Conservation (phyloP, 1,140 invertebrate species). For the Zaprionus davidi region DNA sequence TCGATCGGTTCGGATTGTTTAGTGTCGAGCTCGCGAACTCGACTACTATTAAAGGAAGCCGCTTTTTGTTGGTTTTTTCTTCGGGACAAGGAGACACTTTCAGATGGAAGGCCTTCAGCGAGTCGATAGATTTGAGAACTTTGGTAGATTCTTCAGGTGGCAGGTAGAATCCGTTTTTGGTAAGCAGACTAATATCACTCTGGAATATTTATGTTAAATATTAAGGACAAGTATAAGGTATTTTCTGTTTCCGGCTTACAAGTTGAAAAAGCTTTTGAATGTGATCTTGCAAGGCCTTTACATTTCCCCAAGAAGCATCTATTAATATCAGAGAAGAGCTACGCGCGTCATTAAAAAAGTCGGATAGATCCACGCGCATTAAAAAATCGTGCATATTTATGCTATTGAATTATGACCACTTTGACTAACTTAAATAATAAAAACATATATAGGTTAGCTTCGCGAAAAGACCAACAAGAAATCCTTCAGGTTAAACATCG, state of each 20-base stretch:
- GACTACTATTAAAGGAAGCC: too few relatives aligned
- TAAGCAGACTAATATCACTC: constrained; percentile 56
- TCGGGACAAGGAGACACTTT: not conserved
- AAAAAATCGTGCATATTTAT: constrained; percentile 51
- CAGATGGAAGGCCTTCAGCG: constrained; percentile 53
- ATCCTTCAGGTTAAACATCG: not conserved
- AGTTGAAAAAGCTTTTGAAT: constrained; percentile 61
- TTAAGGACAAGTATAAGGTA: not conserved
- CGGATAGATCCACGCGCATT: constrained; percentile 63
- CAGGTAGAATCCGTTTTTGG: constrained; percentile 60
- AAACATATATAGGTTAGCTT: not conserved
- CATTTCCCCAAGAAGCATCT: constrained; percentile 45
- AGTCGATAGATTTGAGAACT: constrained; percentile 37
- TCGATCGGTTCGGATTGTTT: constrained; percentile 50
- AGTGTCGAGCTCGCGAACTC: constrained; percentile 45
- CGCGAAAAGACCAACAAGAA: constrained; percentile 12
- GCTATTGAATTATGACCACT: not conserved
- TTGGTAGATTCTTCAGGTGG: constrained; percentile 62
- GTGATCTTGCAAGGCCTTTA: constrained; percentile 65
- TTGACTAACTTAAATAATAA: not conserved
- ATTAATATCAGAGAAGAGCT: constrained; percentile 50
- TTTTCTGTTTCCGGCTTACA: constrained; percentile 18
- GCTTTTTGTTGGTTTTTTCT: constrained; percentile 31
- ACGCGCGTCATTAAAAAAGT: constrained; percentile 64
- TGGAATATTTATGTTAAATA: not conserved